Evolutionary conservation across 2,113 vertebrate genomes (phyloP).

Genomic region (Bos javanicus): DNA sequence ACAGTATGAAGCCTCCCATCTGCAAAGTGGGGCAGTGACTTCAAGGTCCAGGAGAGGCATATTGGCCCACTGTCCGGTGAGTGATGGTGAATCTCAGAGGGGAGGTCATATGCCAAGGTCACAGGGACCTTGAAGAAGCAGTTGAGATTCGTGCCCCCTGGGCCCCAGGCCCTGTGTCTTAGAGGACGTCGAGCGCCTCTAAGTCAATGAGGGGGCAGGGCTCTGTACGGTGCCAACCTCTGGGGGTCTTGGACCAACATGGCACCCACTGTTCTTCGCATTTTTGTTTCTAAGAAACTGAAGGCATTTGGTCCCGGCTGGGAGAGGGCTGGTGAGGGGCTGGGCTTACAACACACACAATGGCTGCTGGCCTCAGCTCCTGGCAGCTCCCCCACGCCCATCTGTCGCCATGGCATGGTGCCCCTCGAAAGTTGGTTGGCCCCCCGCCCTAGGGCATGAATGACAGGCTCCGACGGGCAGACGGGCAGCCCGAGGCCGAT

Average conservation of each 20-base stretch:
- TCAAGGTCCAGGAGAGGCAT: background rate
- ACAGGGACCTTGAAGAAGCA: background rate
- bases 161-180: background rate
- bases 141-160: no score
- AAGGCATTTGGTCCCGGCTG: constrained; percentile 77
- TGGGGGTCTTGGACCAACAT: background rate
- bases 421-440: constrained; percentile 81
- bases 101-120: background rate
- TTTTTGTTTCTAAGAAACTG: constrained; percentile 69
- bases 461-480: constrained; percentile 79
- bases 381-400: constrained; percentile 77
- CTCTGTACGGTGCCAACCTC: background rate
- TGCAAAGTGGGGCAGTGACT: background rate
- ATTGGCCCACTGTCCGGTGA: no score
- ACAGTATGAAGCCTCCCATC: background rate
- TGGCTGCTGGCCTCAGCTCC: constrained; percentile 76
- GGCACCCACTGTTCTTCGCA: background rate
- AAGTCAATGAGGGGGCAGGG: background rate
- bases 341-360: constrained; percentile 78
- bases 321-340: constrained; percentile 69
- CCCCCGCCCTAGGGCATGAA: constrained; percentile 81
- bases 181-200: rapidly evolving
- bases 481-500: constrained; percentile 74
- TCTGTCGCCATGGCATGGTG: constrained; percentile 85
- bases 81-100: background rate